phyloP scores from a whole-genome alignment of 1,140 invertebrate genomes.

The Aphelenchoides avenae region DNA sequence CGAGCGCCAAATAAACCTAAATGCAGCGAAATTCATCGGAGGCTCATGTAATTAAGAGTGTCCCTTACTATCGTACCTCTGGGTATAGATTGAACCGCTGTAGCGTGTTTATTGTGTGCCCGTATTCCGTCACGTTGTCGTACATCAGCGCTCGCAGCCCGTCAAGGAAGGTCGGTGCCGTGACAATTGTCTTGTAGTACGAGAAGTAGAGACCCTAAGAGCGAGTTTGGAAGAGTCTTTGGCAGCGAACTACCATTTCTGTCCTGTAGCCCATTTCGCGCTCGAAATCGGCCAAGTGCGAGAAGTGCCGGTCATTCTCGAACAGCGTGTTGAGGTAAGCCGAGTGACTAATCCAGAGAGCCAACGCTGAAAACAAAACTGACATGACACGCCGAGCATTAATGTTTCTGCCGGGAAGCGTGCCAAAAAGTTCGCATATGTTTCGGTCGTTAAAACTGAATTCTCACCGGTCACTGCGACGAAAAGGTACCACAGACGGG shows the following conservation, averaged over 20 bases:
- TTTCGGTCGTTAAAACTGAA: no score
- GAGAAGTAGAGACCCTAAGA: conserved; percentile 78
- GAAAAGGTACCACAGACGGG: no score
- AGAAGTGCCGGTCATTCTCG: conserved; percentile 64
- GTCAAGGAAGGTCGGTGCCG: conserved; percentile 67
- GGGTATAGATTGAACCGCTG: conserved; percentile 77
- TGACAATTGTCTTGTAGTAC: conserved; percentile 75
- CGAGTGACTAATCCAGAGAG: conserved; percentile 39
- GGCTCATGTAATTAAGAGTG: conserved; percentile 20
- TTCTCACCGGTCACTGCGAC: no score
- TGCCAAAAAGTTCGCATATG: no score
- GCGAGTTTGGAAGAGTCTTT: no score
- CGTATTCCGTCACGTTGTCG: conserved; percentile 75
- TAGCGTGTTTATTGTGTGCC: conserved; percentile 73
- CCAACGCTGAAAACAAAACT: conserved; percentile 43
- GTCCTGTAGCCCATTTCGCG: conserved; percentile 64
- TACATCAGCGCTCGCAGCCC: conserved; percentile 69
- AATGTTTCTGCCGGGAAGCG: no score
- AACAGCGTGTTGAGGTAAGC: conserved; percentile 60
- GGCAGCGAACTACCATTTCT: conserved; percentile 63
- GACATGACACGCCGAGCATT: no score
- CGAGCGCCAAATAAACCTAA: conserved; percentile 66
- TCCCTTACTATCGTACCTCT: conserved; percentile 66
- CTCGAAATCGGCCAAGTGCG: conserved; percentile 64
- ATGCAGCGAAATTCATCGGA: conserved; percentile 12